Conservation (phyloP, 2,113 vertebrate species). For the Sialia sialis region DNA sequence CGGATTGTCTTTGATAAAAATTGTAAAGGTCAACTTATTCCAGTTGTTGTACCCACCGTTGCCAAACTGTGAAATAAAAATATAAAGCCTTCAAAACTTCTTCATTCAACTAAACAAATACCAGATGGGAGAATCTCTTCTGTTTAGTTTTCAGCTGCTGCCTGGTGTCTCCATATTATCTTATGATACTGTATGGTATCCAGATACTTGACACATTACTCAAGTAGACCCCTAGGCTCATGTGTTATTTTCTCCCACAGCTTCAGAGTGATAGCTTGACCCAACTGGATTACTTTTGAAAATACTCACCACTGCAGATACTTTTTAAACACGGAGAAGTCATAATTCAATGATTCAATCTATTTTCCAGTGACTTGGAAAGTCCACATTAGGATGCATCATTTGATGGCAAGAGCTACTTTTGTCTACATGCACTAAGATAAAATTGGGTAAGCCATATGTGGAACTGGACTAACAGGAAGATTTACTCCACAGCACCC, state of each 20-base stretch:
- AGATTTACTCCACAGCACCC: background rate
- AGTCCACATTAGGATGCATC: background rate
- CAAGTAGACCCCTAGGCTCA: background rate
- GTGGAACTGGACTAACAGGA: background rate
- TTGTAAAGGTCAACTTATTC: conserved; percentile 12
- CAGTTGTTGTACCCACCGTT: conserved; percentile 12
- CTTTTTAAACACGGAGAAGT: background rate
- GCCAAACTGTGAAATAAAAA: conserved; percentile 44
- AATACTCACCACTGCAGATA: background rate
- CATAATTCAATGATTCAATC: background rate
- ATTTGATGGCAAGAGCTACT: background rate
- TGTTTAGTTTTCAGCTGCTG: background rate
- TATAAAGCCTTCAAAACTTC: conserved; percentile 26
- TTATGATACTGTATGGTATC: background rate
- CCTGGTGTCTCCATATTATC: background rate
- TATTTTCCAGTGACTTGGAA: background rate
- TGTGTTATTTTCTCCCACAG: background rate
- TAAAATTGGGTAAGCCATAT: background rate
- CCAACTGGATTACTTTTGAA: background rate
- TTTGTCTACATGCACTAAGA: rapidly evolving
- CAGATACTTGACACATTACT: background rate
- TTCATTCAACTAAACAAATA: conserved; percentile 32
- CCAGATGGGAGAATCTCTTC: background rate
- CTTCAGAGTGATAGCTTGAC: background rate
- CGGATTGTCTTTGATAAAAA: conserved; percentile 54